Base-by-base conservation (phyloP, 2,888 invertebrate genomes). In the Timandra comae region DNA sequence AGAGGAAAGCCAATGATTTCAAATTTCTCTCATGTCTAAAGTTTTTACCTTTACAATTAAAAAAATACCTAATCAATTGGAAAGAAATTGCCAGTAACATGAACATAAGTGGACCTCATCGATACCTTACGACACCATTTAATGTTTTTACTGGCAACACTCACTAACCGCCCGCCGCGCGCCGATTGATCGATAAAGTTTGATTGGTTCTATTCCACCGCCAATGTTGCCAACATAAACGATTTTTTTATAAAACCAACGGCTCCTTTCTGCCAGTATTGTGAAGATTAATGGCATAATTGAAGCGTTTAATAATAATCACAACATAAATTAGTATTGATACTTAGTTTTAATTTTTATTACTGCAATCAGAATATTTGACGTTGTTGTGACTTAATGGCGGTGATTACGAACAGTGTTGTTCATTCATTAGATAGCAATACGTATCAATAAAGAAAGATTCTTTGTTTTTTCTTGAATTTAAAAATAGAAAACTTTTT, bases 91-190 rank as follows among this genome's bases (percentile, higher is more conserved):
- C n/a, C n/a, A n/a, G n/a, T n/a, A n/a, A n/a, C n/a, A n/a, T n/a
- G n/a, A n/a, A n/a, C n/a, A n/a, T n/a, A n/a, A 33, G 25, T 19
- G 20, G 41, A 41, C 42, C 35, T 38, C 37, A 24, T 22, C 16
- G 16, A 35, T 35, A 36, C 35, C 36, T 41, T 38, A 42, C 40
- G 42, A 41, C 41, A 40, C 32, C 32, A 38, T 29, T 41, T 35
- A 38, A 20, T 32, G 42, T 65, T 63, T 65, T 60, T 64, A 49
- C 55, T 48, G 56, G 55, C 55, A 46, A 55, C 56, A 53, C 53
- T 57, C 58, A 63, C 64, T 61, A 57, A 61, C 61, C 58, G 38
- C 62, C 59, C 38, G 57, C 40, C 27, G 67, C 30, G 56, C 34
- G 23, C 29, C 30, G 57, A 56, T 57, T 52, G 53, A 57, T 52